Conservation (phyloP, 37 sponge, comb jelly and placozoan species). For the Hormiphora californensis region DNA sequence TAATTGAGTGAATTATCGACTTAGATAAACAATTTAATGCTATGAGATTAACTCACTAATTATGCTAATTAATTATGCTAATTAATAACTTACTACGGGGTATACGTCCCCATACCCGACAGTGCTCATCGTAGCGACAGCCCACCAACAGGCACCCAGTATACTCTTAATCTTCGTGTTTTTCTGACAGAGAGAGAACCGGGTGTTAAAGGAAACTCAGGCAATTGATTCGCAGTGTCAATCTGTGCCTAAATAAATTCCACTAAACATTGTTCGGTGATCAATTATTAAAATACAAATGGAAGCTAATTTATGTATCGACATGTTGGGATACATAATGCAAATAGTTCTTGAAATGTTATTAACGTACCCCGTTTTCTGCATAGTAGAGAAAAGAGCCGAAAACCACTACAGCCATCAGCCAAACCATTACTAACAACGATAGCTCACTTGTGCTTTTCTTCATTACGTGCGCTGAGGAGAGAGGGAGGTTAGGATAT, state of each 20-base stretch:
- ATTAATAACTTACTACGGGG: neutral
- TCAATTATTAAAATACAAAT: no score
- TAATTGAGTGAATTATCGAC: no score
- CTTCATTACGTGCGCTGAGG: constrained; percentile 36
- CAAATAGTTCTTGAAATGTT: no score
- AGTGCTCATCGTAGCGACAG: neutral
- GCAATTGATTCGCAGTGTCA: no score
- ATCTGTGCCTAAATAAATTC: neutral
- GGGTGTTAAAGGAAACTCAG: no score
- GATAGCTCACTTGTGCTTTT: constrained; percentile 36
- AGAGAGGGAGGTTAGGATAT: neutral
- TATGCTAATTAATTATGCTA: neutral
- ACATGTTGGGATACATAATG: no score
- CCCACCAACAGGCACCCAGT: constrained; percentile 35
- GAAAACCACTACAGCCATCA: constrained; percentile 31
- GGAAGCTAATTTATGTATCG: no score
- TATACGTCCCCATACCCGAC: constrained; percentile 37
- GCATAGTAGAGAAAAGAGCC: constrained; percentile 37
- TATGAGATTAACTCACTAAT: no score
- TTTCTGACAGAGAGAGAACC: no score
- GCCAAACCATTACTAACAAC: constrained; percentile 13
- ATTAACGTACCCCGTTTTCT: constrained; percentile 8
- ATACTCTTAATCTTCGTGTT: constrained; percentile 21
- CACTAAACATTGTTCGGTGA: neutral
- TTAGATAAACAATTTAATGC: no score